These are phyloP conservation scores for Procambarus clarkii DNA, from an alignment of 1,140 invertebrate species.

Conservation along the genomic window DNA sequence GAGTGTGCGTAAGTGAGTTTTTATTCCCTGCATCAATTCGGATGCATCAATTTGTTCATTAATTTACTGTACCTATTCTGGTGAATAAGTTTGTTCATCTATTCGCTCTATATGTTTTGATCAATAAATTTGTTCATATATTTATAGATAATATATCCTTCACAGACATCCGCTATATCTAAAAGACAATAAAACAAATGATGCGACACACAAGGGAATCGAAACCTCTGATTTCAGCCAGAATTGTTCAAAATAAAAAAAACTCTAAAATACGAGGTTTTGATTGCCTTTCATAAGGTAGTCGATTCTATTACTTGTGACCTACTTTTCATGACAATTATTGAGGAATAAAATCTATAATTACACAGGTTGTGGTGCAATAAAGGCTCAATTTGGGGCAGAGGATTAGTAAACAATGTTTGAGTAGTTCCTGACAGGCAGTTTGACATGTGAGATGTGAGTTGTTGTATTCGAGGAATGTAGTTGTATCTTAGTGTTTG, in stretches of 20 bases:
- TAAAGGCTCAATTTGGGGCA: not conserved
- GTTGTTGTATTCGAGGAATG: not conserved
- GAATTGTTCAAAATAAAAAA: not conserved
- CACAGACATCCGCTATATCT: too few species aligned
- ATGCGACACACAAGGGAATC: too few species aligned
- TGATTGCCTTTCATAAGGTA: not conserved
- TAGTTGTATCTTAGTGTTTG: not conserved
- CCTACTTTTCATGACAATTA: not conserved
- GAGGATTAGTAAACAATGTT: not conserved
- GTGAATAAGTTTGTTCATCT: too few species aligned
- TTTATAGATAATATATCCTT: too few species aligned
- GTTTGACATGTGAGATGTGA: not conserved
- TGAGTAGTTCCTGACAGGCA: not conserved
- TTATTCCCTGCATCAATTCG: too few species aligned
- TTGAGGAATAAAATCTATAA: not conserved
- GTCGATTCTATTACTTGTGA: not conserved
- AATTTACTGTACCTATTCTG: too few species aligned
- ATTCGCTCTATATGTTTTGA: too few species aligned
- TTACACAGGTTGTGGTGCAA: not conserved
- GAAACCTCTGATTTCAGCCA: too few species aligned
- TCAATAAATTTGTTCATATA: too few species aligned
- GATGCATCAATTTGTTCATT: too few species aligned
- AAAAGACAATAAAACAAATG: too few species aligned
- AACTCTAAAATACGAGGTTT: not conserved
- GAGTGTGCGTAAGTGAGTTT: too few species aligned